Evolutionary conservation across 2,888 invertebrate species (phyloP).

Genomic region (Tipula helvola): DNA sequence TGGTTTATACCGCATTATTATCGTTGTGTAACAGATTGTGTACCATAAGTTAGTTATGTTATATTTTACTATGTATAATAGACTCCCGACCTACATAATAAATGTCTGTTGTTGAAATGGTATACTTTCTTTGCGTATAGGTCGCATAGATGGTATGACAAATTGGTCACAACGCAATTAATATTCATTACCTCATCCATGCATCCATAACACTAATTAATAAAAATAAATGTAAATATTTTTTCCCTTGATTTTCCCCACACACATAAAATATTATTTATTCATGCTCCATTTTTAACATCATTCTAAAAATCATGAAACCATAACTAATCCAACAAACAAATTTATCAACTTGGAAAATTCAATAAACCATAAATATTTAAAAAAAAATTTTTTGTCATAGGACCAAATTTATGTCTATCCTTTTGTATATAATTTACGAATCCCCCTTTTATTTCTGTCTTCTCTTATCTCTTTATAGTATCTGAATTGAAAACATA

Average conservation of each 20-base stretch:
- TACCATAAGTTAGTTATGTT: too few relatives aligned
- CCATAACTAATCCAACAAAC: not conserved
- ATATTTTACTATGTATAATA: too few relatives aligned
- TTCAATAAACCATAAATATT: constrained; percentile 4
- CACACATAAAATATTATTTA: not conserved
- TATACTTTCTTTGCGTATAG: not conserved
- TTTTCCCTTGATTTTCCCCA: not conserved
- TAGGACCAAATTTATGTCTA: not conserved
- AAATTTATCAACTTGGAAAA: not conserved
- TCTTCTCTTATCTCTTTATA: not conserved
- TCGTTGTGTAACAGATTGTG: too few relatives aligned
- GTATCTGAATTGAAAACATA: not conserved
- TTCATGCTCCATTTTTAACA: not conserved
- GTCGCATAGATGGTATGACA: not conserved
- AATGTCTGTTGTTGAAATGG: not conserved
- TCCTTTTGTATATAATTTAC: not conserved
- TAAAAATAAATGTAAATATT: not conserved
- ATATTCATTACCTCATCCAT: not conserved
- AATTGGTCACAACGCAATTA: not conserved
- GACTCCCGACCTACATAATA: not conserved
- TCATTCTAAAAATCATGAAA: not conserved
- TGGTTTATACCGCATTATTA: not conserved
- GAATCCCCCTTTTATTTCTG: not conserved
- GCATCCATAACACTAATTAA: not conserved
- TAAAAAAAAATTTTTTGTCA: not conserved